Evolutionary conservation across 2,113 vertebrate genomes (phyloP).

Genomic region (Equus quagga): DNA sequence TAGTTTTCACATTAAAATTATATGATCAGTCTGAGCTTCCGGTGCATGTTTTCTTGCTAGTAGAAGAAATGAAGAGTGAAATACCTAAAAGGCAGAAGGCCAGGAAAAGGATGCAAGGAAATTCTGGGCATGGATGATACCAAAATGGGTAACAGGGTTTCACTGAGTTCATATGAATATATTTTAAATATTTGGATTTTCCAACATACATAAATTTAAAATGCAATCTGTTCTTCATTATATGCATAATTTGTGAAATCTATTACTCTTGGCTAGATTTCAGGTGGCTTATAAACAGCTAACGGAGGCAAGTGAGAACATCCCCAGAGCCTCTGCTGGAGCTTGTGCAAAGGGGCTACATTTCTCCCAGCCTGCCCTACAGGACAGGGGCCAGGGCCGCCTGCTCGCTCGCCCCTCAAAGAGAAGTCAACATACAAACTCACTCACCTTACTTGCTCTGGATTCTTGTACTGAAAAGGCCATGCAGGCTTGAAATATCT

Average conservation of each 20-base stretch:
- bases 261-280: background rate
- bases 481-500: background rate
- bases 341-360: background rate
- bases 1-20: background rate
- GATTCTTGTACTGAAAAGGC: background rate
- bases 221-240: background rate
- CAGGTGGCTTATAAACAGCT: background rate
- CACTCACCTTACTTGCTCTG: background rate
- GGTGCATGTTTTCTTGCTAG: background rate
- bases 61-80: background rate
- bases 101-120: background rate
- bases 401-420: too few species aligned
- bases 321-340: background rate
- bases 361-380: accelerated
- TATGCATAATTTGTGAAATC: background rate
- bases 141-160: background rate
- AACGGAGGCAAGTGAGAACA: background rate
- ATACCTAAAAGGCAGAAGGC: background rate
- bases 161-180: background rate
- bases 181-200: background rate
- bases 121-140: background rate
- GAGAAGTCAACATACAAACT: background rate
- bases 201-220: slow-evolving; percentile 17
- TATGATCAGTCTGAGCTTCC: too few species aligned
- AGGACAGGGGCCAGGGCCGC: accelerated